phyloP scores from a whole-genome alignment of 1,140 invertebrate species.

The Drosophila orosa region DNA sequence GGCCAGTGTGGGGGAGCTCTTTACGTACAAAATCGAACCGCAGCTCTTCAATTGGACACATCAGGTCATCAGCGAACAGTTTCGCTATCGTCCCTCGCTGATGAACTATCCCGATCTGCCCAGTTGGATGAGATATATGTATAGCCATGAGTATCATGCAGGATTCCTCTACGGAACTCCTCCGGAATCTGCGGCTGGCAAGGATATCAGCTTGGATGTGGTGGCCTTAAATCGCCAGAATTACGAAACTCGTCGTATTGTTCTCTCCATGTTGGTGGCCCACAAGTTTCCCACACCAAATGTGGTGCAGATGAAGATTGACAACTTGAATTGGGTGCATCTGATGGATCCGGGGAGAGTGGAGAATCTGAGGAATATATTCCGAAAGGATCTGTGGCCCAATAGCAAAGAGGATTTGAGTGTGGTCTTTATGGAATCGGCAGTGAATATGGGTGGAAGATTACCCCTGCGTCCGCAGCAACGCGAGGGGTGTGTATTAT shows the following conservation, averaged over 20 bases:
- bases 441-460: conserved; percentile 92
- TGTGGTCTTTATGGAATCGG: conserved; percentile 92
- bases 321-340: conserved; percentile 90
- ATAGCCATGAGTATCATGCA: conserved; percentile 89
- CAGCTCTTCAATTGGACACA: conserved; percentile 89
- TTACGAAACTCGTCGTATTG: conserved; percentile 89
- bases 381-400: conserved; percentile 87
- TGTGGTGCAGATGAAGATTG: conserved; percentile 94
- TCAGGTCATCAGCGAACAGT: conserved; percentile 85
- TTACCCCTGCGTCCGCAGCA: conserved; percentile 92
- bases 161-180: conserved; percentile 93
- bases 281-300: conserved; percentile 89
- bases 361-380: conserved; percentile 90
- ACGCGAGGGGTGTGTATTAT: conserved; percentile 90
- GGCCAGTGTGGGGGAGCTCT: conserved; percentile 88
- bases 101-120: conserved; percentile 89
- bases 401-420: conserved; percentile 89
- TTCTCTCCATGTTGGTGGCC: conserved; percentile 87
- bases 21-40: conserved; percentile 87
- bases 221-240: conserved; percentile 90
- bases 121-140: conserved; percentile 92
- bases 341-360: conserved; percentile 85
- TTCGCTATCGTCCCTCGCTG: conserved; percentile 77
- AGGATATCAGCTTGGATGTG: conserved; percentile 88
- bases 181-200: conserved; percentile 86